Base-by-base conservation (phyloP, 2,888 invertebrate genomes). In the Ligdia adustata region DNA sequence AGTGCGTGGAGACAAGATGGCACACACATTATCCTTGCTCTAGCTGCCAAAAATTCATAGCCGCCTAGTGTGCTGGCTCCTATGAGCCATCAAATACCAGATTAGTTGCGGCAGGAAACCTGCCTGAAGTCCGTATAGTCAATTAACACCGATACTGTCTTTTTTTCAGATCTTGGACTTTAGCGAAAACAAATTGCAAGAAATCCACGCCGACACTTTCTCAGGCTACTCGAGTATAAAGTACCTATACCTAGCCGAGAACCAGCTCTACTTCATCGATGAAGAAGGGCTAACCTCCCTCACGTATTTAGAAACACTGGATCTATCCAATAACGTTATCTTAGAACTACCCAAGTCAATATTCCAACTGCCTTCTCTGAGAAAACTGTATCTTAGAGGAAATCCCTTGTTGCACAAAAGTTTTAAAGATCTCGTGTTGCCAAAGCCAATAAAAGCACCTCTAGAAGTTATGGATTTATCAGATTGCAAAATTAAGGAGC, bases 381-480 rank as follows among this genome's bases (percentile, higher is more conserved):
- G 93, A 39, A 93, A 92, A 68, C 74, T 95, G 13, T 93, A 93
- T 64, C 80, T 94, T 1, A 87, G 77, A 15, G 79, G 90, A 4
- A 93, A 93, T 66, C 80, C 81, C 0, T 66, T 93, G 31, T 63
- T 78, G 4, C 89, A 91, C 43, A 59, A 79, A 9, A 75, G 72
- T 12, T 75, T 90, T 33, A 75, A 75, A 31, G 63, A 79, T 14
- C 60, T 82, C 11, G 65, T 72, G n/a, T 75, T 91, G 20, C 74
- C 69, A 6, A 92, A 88, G 33, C 93, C 93, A 0, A 86, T 94
- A 2, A 78, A 62, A 57, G 92, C 93, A 0, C 93, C 93, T 0
- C 61, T 93, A 33, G 87, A 91, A 54, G 86, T 91, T 51, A 66
- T 94, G 4, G 92, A 93, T 55, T 69, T 94, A 20, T 92, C 93